Percentiles rank a stretch among this genome's conserved stretches.
Conservation (phyloP, 2,113 vertebrate species). For the Myrmophylax atrothorax region DNA sequence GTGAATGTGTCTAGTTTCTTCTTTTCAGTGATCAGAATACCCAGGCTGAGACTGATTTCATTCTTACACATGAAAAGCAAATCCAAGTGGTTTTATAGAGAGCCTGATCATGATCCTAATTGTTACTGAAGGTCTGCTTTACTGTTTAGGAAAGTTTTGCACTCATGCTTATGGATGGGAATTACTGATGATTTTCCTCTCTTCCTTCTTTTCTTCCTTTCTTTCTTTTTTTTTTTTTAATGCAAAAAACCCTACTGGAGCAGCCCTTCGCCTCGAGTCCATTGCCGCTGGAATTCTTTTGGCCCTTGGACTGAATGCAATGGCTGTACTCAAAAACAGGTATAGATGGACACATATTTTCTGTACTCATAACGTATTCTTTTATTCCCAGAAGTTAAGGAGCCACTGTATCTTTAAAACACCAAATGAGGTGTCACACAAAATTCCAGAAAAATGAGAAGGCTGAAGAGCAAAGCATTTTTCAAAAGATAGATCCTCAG, state of each 20-base stretch:
- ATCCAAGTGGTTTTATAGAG: neutral
- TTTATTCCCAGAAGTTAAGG: neutral
- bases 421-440: neutral
- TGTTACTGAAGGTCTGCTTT: neutral
- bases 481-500: neutral
- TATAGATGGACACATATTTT: slow-evolving; percentile 8
- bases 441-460: neutral
- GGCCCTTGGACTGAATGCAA: slow-evolving; percentile 88
- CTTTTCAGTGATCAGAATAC: neutral
- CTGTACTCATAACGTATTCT: neutral
- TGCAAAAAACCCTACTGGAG: neutral
- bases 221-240: neutral
- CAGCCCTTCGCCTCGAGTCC: slow-evolving; percentile 63
- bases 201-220: neutral
- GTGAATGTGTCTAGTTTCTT: neutral
- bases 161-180: neutral
- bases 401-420: neutral
- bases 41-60: neutral
- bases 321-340: slow-evolving; percentile 84
- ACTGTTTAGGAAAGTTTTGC: neutral
- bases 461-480: neutral
- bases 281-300: slow-evolving; percentile 85
- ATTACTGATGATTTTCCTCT: neutral
- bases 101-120: neutral
- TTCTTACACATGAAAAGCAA: neutral